Percentiles rank a stretch among this genome's conserved stretches.
phyloP scores from a whole-genome alignment of 1,140 invertebrate species.

The Panagrolaimus sp. region DNA sequence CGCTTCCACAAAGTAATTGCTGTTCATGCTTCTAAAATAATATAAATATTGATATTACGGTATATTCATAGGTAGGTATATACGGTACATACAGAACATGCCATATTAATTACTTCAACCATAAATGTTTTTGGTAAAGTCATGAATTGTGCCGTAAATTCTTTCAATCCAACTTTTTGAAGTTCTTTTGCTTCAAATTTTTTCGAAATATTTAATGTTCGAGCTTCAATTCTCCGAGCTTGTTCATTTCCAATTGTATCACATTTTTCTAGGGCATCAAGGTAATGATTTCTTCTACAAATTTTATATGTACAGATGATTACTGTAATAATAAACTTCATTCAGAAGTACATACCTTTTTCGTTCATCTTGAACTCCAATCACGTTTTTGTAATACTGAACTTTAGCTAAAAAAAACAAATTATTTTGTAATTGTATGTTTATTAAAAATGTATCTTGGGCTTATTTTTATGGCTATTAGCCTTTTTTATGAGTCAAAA shows the following conservation, averaged over 20 bases:
- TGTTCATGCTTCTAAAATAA: constrained; percentile 29
- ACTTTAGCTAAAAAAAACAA: neutral
- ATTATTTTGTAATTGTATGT: neutral
- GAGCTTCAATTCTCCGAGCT: constrained; percentile 17
- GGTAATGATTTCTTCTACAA: constrained; percentile 28
- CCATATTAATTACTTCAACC: constrained; percentile 29
- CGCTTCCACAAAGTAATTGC: constrained; percentile 32
- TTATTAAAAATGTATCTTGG: no score
- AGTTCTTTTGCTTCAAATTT: constrained; percentile 20
- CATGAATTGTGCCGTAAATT: constrained; percentile 30
- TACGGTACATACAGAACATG: neutral
- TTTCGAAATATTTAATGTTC: constrained; percentile 5
- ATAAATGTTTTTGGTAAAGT: constrained; percentile 28
- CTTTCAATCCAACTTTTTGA: constrained; percentile 27
- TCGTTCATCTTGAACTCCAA: constrained; percentile 15
- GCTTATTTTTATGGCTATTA: neutral
- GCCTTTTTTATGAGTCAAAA: no score
- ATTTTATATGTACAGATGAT: no score
- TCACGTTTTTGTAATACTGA: constrained; percentile 21
- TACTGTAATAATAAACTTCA: neutral
- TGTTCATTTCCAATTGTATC: constrained; percentile 29
- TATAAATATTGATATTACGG: constrained; percentile 16
- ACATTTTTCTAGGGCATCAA: constrained; percentile 32
- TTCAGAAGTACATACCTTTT: constrained; percentile 19
- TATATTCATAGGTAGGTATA: neutral